Base-by-base conservation (phyloP, 1,140 invertebrate species). In the Cheumatopsyche charites region DNA sequence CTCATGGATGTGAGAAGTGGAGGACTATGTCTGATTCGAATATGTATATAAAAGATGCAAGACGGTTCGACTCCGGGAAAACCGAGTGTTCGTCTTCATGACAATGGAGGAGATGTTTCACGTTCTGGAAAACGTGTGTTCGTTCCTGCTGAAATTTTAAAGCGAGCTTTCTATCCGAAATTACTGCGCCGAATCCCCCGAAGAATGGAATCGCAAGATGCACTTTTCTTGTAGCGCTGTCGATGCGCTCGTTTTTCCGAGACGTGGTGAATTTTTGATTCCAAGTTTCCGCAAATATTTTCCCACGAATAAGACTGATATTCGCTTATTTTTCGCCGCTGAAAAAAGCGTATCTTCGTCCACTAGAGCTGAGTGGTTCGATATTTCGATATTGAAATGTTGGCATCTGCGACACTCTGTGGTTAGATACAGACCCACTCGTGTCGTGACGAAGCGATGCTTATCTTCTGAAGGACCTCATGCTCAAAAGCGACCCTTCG, bases 171-270 rank as follows among this genome's bases (percentile, higher is more conserved):
- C 23, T 62, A 43, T 42, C 69, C 69, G 23, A 71, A 71, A 71
- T 71, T 71, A 71, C 70, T 23, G 29, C 5, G 41, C 19, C 13
- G 29, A 65, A 69, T 15, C 49, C 72, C 68, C 55, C 42, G 52
- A 67, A 36, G 67, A 65, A 72, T 41, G 13, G 43, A 36, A 17
- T 61, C 23, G 15, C 72, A 21, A 65, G 72, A 70, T 73, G 70
- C 70, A 70, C 68, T 71, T 73, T 62, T 70, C 70, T 43, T 71
- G 68, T 73, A 61, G 55, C 65, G 9, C 65, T 17, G 23, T 70
- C 36, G 26, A 71, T 62, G 41, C 45, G 41, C 69, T 65, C 15
- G 23, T 68, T 68, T 55, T 47, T 15, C 23, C 15, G 47, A n/a
- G n/a, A n/a, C n/a, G 47, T 36, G 29, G 29, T 36, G 29, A 36